phyloP scores from a whole-genome alignment of 2,797 vertebrate genomes.

The Myotis vivesi region DNA sequence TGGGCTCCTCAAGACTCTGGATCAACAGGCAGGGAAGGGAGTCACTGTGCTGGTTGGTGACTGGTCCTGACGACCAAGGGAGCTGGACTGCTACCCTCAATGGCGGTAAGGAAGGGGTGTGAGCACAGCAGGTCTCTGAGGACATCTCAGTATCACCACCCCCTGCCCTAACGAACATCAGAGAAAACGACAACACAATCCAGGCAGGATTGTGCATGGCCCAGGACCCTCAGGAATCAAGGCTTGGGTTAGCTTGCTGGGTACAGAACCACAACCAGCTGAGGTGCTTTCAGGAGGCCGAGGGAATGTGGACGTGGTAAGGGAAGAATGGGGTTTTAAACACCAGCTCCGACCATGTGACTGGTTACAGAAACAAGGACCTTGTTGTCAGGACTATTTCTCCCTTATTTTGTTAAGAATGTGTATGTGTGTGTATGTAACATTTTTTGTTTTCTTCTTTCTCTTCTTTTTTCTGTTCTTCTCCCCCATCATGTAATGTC shows the following conservation, averaged over 20 bases:
- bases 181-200: background rate
- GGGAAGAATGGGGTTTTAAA: background rate
- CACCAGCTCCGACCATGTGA: accelerated
- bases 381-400: background rate
- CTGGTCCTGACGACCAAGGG: background rate
- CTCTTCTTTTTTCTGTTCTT: background rate
- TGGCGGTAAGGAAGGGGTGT: background rate
- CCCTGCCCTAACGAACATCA: background rate
- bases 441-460: background rate
- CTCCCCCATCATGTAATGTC: background rate
- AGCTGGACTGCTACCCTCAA: background rate
- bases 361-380: background rate
- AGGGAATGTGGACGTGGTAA: background rate
- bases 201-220: background rate
- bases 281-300: background rate
- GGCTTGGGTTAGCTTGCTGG: background rate
- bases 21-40: background rate
- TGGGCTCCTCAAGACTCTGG: background rate
- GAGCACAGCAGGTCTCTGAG: background rate
- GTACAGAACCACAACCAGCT: background rate
- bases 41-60: background rate
- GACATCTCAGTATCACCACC: background rate
- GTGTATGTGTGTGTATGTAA: background rate
- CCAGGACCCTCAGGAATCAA: background rate
- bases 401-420: background rate